These are phyloP conservation scores for Pristiophorus japonicus DNA, from an alignment of 2,113 vertebrate species.

Conservation along the genomic window DNA sequence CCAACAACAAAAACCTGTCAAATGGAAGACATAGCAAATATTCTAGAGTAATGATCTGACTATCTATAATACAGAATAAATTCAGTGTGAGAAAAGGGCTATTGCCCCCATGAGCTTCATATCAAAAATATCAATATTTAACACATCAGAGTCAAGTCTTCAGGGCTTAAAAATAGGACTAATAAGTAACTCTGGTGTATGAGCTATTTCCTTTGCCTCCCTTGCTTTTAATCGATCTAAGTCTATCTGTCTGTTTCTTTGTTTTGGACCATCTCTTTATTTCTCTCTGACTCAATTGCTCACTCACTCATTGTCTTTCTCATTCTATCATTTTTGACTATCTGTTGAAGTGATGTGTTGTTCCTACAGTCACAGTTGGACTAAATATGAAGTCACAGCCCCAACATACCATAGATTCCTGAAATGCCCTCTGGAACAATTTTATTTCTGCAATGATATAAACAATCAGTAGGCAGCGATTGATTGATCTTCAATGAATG, in stretches of 20 bases:
- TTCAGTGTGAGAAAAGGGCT: neutral
- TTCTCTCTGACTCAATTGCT: neutral
- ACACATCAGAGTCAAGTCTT: constrained; percentile 2
- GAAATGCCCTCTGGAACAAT: neutral
- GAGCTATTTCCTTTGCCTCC: neutral
- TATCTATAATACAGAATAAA: neutral
- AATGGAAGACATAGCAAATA: neutral
- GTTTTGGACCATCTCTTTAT: neutral
- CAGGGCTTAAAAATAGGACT: neutral
- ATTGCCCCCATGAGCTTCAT: neutral
- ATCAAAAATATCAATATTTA: neutral
- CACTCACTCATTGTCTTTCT: neutral
- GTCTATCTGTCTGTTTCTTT: neutral
- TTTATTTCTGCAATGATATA: no score
- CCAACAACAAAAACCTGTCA: neutral
- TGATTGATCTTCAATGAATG: neutral
- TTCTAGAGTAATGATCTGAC: neutral
- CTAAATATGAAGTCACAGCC: neutral
- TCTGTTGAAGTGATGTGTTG: neutral
- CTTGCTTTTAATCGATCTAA: neutral
- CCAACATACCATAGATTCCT: neutral
- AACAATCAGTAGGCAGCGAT: neutral
- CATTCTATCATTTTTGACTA: neutral
- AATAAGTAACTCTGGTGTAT: neutral
- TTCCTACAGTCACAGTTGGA: neutral